Evolutionary conservation across 1,140 invertebrate species (phyloP), one percentile per base, ranked within the genome.

Genomic region (Macrotrachela quadricornifera): DNA sequence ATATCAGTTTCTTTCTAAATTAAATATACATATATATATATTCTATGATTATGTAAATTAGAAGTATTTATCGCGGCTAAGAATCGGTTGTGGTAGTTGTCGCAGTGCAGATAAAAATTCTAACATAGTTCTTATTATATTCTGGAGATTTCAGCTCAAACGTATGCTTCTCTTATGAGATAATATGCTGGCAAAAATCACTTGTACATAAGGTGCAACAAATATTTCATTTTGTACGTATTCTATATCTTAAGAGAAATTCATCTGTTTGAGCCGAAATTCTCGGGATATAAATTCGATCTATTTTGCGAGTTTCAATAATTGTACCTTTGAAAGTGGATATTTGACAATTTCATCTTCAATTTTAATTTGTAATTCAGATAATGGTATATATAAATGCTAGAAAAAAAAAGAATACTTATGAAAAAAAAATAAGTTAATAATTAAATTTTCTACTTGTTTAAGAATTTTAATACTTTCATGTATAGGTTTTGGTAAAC

Each of bases 401-500:
- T 72, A 59, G 17, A 62, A 55, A 43, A 43, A 30, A 46, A 57
- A 55, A 50, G 6, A 38, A 18, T 17, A 49, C 12, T n/a, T n/a
- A n/a, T n/a, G n/a, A 8, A 30, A 4, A 30, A 8, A 30, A n/a
- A 8, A 41, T 41, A 39, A 47, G 45, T 36, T 6, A n/a, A 17
- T 41, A 37, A 14, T 40, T 18, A 8, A 30, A 30, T 30, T 2
- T 30, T 30, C 2, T 30, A 30, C 75, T 62, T 76, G 77, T 71
- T 84, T 84, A 21, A 94, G 72, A 57, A 88, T 85, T 63, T 81
- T 79, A 39, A 92, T 79, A 36, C 86, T 85, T 72, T 95, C 88
- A 64, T 90, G 84, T 63, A 94, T 92, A 1, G 90, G 88, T 59
- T 84, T 79, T 13, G 88, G 88, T 51, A 96, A 70, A 10, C 88